Conservation (phyloP, 2,888 invertebrate genomes). For the Fragum sueziense region DNA sequence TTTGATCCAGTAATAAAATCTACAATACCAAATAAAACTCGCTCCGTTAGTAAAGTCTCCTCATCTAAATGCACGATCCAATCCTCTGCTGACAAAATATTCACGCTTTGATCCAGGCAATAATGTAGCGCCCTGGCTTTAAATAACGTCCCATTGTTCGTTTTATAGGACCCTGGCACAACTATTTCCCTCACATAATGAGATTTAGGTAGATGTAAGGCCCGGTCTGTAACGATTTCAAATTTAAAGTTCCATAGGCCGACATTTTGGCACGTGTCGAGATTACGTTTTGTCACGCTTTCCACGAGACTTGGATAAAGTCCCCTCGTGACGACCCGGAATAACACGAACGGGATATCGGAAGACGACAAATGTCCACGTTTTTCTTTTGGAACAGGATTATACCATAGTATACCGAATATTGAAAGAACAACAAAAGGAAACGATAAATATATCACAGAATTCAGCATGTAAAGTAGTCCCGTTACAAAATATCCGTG, state of each 20-base stretch:
- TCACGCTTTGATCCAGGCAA: conserved; percentile 59
- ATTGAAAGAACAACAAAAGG: not conserved
- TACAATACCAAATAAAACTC: conserved; percentile 55
- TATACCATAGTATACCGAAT: not conserved
- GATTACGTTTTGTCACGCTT: conserved; percentile 54
- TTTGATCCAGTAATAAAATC: conserved; percentile 56
- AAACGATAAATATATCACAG: conserved; percentile 3
- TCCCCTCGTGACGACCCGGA: conserved; percentile 64
- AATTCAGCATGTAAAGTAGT: not conserved
- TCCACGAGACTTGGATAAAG: conserved; percentile 58
- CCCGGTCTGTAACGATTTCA: conserved; percentile 63
- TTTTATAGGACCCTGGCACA: conserved; percentile 56
- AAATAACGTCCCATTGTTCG: conserved; percentile 53
- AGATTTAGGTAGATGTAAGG: conserved; percentile 53
- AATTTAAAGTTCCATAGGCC: conserved; percentile 63
- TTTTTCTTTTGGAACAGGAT: not conserved
- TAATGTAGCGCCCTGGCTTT: conserved; percentile 64
- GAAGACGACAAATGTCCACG: conserved; percentile 2
- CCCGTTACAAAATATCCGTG: not conserved
- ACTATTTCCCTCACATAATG: conserved; percentile 55
- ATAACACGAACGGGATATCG: conserved; percentile 62
- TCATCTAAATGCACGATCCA: conserved; percentile 65
- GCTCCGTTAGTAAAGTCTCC: conserved; percentile 61
- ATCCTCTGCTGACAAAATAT: conserved; percentile 55
- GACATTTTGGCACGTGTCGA: conserved; percentile 57